Percentiles rank a stretch among this genome's conserved stretches.
These are phyloP conservation scores for Rhyzopertha dominica DNA, from an alignment of 1,140 invertebrate species.

Conservation along the genomic window DNA sequence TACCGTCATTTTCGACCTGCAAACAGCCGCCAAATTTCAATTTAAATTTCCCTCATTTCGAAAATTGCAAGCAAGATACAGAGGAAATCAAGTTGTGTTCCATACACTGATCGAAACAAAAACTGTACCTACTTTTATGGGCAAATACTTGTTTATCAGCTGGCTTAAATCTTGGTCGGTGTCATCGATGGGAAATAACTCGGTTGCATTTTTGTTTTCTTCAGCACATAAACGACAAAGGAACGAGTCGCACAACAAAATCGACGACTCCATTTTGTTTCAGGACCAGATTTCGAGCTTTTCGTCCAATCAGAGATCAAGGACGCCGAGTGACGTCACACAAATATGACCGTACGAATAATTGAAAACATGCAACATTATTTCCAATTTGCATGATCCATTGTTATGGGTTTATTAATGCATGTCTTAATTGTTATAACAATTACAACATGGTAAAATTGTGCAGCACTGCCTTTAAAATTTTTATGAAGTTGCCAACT, in stretches of 20 bases:
- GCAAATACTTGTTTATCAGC: slow-evolving; percentile 65
- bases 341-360: too few relatives aligned
- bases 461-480: too few relatives aligned
- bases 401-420: too few relatives aligned
- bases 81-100: slow-evolving; percentile 59
- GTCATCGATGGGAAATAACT: slow-evolving; percentile 54
- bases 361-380: too few relatives aligned
- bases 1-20: slow-evolving; percentile 62
- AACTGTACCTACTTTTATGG: slow-evolving; percentile 61
- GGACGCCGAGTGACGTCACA: too few relatives aligned
- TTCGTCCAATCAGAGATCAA: too few relatives aligned
- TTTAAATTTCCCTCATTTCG: slow-evolving; percentile 30
- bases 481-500: too few relatives aligned
- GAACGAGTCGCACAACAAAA: slow-evolving; percentile 50
- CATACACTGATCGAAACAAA: slow-evolving; percentile 39
- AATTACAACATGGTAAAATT: too few relatives aligned
- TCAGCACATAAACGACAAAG: slow-evolving; percentile 68
- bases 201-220: slow-evolving; percentile 62
- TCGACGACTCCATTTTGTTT: slow-evolving; percentile 24
- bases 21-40: slow-evolving; percentile 22
- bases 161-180: slow-evolving; percentile 57
- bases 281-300: too few relatives aligned
- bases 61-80: background rate
- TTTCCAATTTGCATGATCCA: too few relatives aligned
- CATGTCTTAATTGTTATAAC: too few relatives aligned